Base-by-base conservation (phyloP, 1,140 invertebrate species). In the Trypoxylus dichotomus region DNA sequence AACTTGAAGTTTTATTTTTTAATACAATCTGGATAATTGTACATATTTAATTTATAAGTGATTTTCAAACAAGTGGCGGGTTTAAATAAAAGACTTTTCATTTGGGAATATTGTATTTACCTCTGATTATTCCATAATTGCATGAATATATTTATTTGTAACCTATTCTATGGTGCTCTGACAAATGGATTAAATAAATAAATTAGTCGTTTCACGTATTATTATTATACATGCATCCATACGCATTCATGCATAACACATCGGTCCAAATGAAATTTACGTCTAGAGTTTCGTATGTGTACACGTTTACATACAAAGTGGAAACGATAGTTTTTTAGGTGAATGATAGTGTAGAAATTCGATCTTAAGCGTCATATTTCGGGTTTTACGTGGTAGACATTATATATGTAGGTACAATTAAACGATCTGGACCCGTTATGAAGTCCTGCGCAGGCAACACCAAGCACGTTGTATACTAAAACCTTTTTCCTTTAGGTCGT, bases 391-490 rank as follows among this genome's bases (percentile, higher is more conserved):
- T 68, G 27, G 24, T 68, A 68, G 32, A 37, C 21, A 68, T 25
- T 24, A 68, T 54, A n/a, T 54, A 54, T 19, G 2, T 54, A 68
- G 27, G 21, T 68, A 68, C 27, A 68, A 68, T 68, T 29, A n/a
- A 13, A 68, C 47, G 47, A 68, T 68, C 24, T 21, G 21, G 7
- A 68, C 24, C 60, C 41, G 77, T 84, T 84, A 85, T 78, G 85
- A 88, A 82, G 88, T 88, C 76, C 88, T 86, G 32, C 85, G 84
- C 75, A 89, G 86, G 76, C 88, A 89, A 81, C 88, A 89, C 86
- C 87, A 89, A 25, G 86, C 88, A 47, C 87, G 84, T 32, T 86
- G 86, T 79, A 89, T 87, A 79, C 84, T 86, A 76, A 89, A 87
- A 68, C 86, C 85, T 79, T 82, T 85, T 41, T 84, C 68, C 32